A percentile compares a stretch with the other conserved stretches of the same genome.
These are phyloP conservation scores for Anguilla pacifica DNA, from an alignment of 2,797 vertebrate genomes.

Conservation along the genomic window DNA sequence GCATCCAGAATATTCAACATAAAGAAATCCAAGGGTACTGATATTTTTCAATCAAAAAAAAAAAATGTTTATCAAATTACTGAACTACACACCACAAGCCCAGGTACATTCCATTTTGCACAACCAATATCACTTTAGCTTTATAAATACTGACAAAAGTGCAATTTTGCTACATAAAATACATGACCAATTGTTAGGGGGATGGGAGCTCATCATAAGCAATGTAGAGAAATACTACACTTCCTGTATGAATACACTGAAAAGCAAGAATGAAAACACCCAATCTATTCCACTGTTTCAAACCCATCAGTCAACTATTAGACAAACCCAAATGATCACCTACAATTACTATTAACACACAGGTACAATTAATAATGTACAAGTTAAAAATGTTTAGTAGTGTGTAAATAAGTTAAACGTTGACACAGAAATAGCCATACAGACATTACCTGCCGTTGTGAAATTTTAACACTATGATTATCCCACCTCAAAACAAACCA, in stretches of 20 bases:
- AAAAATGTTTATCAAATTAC: neutral
- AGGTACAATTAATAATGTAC: neutral
- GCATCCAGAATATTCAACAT: slow-evolving; percentile 20
- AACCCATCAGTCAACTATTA: neutral
- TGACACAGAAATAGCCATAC: neutral
- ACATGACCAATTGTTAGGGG: neutral
- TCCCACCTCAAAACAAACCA: neutral
- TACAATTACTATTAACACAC: neutral
- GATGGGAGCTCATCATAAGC: neutral
- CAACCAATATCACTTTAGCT: neutral
- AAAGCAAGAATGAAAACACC: neutral
- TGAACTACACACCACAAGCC: slow-evolving; percentile 55
- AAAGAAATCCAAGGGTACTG: slow-evolving; percentile 19
- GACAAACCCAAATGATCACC: neutral
- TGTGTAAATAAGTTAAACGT: neutral
- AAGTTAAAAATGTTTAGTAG: neutral
- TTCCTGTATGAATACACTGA: neutral
- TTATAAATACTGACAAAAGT: neutral
- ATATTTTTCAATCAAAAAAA: neutral
- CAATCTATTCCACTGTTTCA: neutral
- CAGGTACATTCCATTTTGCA: slow-evolving; percentile 50
- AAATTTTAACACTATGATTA: neutral
- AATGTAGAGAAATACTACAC: neutral
- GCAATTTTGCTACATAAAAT: neutral
- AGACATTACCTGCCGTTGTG: neutral